phyloP scores from a whole-genome alignment of 2,113 vertebrate genomes.

The Hipposideros armiger region DNA sequence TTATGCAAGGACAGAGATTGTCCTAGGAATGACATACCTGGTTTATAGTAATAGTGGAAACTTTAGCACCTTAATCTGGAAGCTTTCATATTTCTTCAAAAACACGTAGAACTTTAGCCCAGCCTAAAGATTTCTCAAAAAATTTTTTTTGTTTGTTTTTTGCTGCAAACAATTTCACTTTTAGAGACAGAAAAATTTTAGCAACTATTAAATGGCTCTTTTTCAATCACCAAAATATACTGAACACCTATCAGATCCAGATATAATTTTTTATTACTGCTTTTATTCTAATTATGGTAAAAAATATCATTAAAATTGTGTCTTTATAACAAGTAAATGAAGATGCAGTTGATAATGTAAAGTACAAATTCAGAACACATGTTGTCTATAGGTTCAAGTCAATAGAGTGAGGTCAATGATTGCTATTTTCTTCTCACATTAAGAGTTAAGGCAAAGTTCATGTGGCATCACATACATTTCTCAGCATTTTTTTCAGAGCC shows the following conservation, averaged over 20 bases:
- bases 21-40: neutral
- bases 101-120: neutral
- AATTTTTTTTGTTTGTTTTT: neutral
- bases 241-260: neutral
- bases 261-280: neutral
- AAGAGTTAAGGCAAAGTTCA: constrained; percentile 53
- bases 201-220: neutral
- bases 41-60: neutral
- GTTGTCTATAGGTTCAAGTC: neutral
- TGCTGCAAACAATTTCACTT: neutral
- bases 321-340: neutral
- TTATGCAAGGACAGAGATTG: neutral
- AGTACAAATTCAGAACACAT: neutral
- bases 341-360: neutral
- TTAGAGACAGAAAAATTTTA: neutral
- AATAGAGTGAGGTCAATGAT: neutral
- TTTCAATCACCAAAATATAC: neutral
- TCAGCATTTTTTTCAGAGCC: neutral
- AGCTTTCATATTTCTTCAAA: neutral
- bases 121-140: neutral
- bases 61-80: neutral
- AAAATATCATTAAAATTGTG: neutral
- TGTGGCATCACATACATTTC: neutral
- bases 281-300: neutral
- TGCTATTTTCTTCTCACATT: neutral